These are phyloP conservation scores for Scaptomyza polygonia DNA, from an alignment of 2,888 invertebrate genomes.

Conservation along the genomic window DNA sequence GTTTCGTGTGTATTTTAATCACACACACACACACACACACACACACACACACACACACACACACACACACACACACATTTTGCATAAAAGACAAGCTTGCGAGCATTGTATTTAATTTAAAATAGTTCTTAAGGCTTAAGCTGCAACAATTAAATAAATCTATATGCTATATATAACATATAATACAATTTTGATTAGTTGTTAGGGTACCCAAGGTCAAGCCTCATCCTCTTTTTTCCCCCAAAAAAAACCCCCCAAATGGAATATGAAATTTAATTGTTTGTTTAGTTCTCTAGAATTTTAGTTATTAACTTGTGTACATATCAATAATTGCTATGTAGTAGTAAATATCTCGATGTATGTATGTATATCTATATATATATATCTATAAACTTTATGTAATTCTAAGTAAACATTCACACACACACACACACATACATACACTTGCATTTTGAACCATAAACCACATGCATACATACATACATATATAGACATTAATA, in stretches of 20 bases:
- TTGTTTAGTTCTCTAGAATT: conserved; percentile 6
- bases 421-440: conserved; percentile 13
- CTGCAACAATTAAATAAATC: conserved; percentile 27
- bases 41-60: conserved; percentile 36
- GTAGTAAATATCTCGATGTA: conserved; percentile 44
- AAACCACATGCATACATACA: conserved; percentile 17
- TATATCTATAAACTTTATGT: conserved; percentile 46
- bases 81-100: conserved; percentile 76
- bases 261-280: conserved; percentile 24
- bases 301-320: conserved; percentile 47
- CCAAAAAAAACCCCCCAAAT: background rate
- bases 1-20: conserved; percentile 61
- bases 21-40: conserved; percentile 45
- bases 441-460: conserved; percentile 34
- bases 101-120: conserved; percentile 70
- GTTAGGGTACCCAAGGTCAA: conserved; percentile 37
- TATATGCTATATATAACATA: background rate
- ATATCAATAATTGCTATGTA: conserved; percentile 63
- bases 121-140: conserved; percentile 67
- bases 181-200: conserved; percentile 35
- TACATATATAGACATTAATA: conserved; percentile 47
- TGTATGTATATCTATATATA: conserved; percentile 17
- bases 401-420: conserved; percentile 44
- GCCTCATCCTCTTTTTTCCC: conserved; percentile 13
- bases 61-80: conserved; percentile 45